Percentiles rank a stretch among this genome's conserved stretches.
Evolutionary conservation across 2,888 invertebrate species (phyloP).

Genomic region (Melinopterus prodromus): DNA sequence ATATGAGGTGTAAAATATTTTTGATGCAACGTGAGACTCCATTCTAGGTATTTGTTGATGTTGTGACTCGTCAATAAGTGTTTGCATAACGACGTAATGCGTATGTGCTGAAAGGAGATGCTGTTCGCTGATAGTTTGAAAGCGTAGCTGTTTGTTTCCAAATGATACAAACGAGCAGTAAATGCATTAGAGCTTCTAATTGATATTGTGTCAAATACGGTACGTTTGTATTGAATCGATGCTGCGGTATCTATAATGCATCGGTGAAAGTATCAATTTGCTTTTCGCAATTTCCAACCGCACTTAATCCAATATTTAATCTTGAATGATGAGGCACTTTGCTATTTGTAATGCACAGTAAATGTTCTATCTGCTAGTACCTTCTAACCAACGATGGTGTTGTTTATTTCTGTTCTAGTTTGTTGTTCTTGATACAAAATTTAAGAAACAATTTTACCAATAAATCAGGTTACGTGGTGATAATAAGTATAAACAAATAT

Average conservation of each 20-base stretch:
- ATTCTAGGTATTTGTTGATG: too few species aligned
- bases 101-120: not conserved
- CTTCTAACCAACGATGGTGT: not conserved
- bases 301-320: not conserved
- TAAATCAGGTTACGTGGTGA: too few species aligned
- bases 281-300: not conserved
- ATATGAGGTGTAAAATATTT: too few species aligned
- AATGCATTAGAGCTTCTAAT: not conserved
- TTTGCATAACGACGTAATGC: not conserved
- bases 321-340: not conserved
- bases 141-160: not conserved
- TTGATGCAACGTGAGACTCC: too few species aligned
- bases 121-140: not conserved
- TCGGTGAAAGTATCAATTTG: conserved; percentile 4
- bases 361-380: not conserved
- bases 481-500: too few species aligned
- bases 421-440: too few species aligned
- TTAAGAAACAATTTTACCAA: too few species aligned
- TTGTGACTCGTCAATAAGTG: too few species aligned
- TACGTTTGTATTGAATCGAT: not conserved
- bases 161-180: not conserved
- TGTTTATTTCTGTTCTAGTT: too few species aligned
- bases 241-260: not conserved
- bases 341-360: not conserved
- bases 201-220: not conserved